Percentiles rank a stretch among this genome's conserved stretches.
These are phyloP conservation scores for Variabilichromis moorii DNA, from an alignment of 2,113 vertebrate genomes.

Conservation along the genomic window DNA sequence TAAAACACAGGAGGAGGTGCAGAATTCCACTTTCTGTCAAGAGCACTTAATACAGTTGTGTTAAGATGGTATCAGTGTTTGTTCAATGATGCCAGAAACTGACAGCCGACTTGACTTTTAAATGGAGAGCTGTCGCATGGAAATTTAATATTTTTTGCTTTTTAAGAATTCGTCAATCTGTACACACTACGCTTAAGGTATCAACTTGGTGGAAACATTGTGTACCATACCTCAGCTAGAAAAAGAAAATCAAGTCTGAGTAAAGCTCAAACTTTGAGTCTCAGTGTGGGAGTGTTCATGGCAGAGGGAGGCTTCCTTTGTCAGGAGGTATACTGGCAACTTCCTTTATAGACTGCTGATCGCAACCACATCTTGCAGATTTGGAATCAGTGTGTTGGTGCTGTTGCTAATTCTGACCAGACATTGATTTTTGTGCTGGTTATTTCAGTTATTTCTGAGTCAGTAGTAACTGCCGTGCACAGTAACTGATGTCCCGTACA, in stretches of 20 bases:
- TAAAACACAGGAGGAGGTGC: neutral
- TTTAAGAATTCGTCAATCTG: neutral
- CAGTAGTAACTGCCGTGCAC: accelerated
- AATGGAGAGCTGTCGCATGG: neutral
- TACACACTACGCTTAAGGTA: neutral
- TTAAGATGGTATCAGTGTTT: neutral
- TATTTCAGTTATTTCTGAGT: neutral
- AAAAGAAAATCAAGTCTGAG: neutral
- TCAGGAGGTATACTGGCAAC: neutral
- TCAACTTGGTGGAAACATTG: neutral
- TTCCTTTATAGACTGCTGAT: neutral
- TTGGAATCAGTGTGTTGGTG: neutral
- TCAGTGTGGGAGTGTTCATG: neutral
- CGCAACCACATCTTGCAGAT: neutral
- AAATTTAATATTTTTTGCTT: neutral
- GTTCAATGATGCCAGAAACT: neutral
- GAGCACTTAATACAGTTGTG: neutral
- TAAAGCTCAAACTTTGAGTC: neutral
- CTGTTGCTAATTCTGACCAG: neutral
- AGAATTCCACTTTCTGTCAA: neutral
- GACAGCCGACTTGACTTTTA: neutral
- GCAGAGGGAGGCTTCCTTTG: neutral
- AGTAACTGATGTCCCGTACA: neutral
- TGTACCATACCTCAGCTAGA: neutral
- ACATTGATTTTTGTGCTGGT: neutral